These are phyloP conservation scores for Stenolophus ochropezus DNA, from an alignment of 2,888 invertebrate genomes.

Conservation along the genomic window DNA sequence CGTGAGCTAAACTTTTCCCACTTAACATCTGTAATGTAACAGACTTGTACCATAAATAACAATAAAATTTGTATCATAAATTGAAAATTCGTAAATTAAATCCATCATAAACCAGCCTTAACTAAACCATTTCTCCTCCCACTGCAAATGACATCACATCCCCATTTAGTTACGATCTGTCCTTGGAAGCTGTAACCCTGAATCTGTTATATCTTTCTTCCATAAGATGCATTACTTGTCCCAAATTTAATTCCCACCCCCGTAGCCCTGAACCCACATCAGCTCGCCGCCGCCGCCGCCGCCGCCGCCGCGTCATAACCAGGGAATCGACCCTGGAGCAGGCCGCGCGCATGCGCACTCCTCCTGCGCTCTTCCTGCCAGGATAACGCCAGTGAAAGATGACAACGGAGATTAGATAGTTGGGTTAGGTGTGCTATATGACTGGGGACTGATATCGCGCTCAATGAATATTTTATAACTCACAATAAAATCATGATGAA, in stretches of 20 bases:
- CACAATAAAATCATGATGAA: not conserved
- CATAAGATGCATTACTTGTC: not conserved
- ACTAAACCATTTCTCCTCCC: not conserved
- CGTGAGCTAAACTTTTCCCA: no score
- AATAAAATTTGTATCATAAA: no score
- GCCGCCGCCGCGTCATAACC: conserved; percentile 14
- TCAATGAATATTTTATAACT: not conserved
- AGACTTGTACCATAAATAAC: no score
- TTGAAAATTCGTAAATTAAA: no score
- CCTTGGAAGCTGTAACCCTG: not conserved
- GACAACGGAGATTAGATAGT: not conserved
- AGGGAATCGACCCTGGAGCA: conserved; percentile 16
- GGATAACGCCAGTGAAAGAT: not conserved
- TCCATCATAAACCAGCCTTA: not conserved
- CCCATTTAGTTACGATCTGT: not conserved
- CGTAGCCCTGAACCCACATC: conserved; percentile 3
- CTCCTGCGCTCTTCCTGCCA: not conserved
- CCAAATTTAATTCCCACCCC: not conserved
- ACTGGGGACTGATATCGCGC: not conserved
- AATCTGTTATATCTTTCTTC: not conserved
- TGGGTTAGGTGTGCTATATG: not conserved
- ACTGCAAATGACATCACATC: not conserved
- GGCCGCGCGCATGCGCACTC: not conserved
- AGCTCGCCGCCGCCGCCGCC: not conserved
- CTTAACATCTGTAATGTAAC: no score